Evolutionary conservation across 2,113 vertebrate species (phyloP), one percentile per base, ranked within the genome.

Genomic region (Paratilapia polleni): DNA sequence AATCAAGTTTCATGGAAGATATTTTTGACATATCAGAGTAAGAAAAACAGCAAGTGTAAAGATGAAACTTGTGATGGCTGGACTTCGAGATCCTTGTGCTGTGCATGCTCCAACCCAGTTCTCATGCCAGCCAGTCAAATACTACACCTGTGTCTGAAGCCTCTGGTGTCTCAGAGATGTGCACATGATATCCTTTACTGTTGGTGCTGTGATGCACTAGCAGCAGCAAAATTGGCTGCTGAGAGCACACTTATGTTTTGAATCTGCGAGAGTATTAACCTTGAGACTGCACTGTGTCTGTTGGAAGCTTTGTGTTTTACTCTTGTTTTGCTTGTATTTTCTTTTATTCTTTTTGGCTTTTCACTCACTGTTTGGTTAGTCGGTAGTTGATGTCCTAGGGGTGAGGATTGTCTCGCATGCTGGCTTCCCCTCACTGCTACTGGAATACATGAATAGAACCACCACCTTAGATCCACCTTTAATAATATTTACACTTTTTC

Each of bases 181-280:
- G 17, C 68, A 34, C 47, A 34, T 8, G 15, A 17, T 73, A 73
- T 73, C 47, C 11, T 31, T 73, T 54, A 54, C 11, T 73, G 8
- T 52, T 52, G 26, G 1, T 1, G 26, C 0, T 73, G 47, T 8
- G 47, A 49, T 52, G 31, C 47, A 54, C 24, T 0, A 73, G 43
- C 66, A 52, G 22, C 0, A 49, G 64, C 41, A 56, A 56, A 56
- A n/a, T n/a, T 56, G 54, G 20, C 20, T 22, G 8, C 54, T 56
- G 10, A 56, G 54, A 22, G 3, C 1, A n/a, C 20, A 9, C 20
- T 15, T 47, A 13, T 47, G 1, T 47, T 47, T 10, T 47, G 28
- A 31, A 31, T 31, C 5, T 15, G 19, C 41, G 4, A 14, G 12
- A 9, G 9, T 57, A 9, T 57, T 57, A 22, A 57, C 20, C 9